Base-by-base conservation (phyloP, 2,113 vertebrate species). In the Mastomys coucha region DNA sequence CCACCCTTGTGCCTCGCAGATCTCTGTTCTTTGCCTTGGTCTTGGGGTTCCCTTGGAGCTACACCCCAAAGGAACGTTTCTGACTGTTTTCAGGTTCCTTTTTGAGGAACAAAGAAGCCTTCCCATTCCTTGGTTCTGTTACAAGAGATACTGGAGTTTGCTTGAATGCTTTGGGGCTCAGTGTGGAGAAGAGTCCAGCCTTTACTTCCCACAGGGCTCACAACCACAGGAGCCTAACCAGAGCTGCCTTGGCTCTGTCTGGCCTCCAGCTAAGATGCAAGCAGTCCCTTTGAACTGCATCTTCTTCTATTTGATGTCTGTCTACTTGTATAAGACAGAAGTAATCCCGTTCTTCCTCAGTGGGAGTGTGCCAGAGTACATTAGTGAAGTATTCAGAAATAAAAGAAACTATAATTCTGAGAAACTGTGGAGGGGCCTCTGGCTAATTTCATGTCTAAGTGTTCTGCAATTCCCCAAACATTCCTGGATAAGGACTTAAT, bases 321-420 rank as follows among this genome's bases (percentile, higher is more conserved):
- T 67, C 82, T 93, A 56, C 90, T 84, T 91, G 22, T 78, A 5
- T 80, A 17, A 95, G 78, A 87, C 20, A 81, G 28, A 39, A 63
- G 92, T 73, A 56, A 96, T 85, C 63, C 78, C 19, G 49, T 0
- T 89, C 73, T 95, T 94, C 85, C 53, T 88, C 42, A 51, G 1
- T 84, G 75, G n/a, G 39, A 91, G 92, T 94, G 96, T 84, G 76
- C 53, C 65, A 87, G 65, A 80, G 75, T 95, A 90, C 80, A 91
- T 67, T 49, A 87, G 56, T 58, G 36, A 76, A 93, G 42, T 72
- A 72, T 89, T 92, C 33, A 67, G 60, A 92, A 96, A 80, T 63
- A 26, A 87, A 87, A 94, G 10, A 73, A 76, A 86, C 60, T 58
- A 28, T 91, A 80, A 92, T 86, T 84, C 85, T 65, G 76, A 92